Evolutionary conservation across 1,140 invertebrate genomes (phyloP).

Genomic region (Leptoteleia sp.): DNA sequence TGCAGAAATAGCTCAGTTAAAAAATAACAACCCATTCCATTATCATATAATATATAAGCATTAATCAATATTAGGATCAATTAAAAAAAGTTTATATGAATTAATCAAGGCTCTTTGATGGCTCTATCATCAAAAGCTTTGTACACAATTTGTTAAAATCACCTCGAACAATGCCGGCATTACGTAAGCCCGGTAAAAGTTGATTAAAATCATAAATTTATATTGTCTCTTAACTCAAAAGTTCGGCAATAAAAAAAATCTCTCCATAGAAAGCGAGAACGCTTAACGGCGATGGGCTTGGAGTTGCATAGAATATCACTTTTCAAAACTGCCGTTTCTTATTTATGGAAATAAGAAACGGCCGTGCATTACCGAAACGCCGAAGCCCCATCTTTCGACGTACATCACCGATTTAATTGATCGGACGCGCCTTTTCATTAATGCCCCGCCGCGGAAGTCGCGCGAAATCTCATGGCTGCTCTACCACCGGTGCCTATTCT

Average conservation of each 20-base stretch:
- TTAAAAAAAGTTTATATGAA: too few species aligned
- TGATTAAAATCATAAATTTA: not conserved
- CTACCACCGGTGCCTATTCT: conserved; percentile 16
- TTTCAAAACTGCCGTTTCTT: conserved; percentile 47
- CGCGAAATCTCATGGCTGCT: conserved; percentile 28
- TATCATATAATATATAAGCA: too few species aligned
- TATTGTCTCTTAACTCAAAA: conserved; percentile 8
- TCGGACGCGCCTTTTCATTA: conserved; percentile 26
- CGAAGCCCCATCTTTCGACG: conserved; percentile 13
- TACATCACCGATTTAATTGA: conserved; percentile 49
- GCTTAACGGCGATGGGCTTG: conserved; percentile 3
- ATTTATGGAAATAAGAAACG: conserved; percentile 58
- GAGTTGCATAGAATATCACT: conserved; percentile 30
- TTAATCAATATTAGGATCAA: too few species aligned
- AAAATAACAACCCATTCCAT: too few species aligned
- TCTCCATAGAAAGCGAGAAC: conserved; percentile 55
- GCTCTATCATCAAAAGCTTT: too few species aligned
- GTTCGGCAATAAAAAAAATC: conserved; percentile 28
- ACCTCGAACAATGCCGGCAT: too few species aligned
- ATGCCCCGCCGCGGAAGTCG: conserved; percentile 7
- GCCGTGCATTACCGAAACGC: conserved; percentile 12
- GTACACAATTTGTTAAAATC: too few species aligned
- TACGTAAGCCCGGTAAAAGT: too few species aligned
- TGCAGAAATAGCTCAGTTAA: too few species aligned
- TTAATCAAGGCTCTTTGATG: too few species aligned